Evolutionary conservation across 2,888 invertebrate species (phyloP).

Genomic region (Ornithoptera alexandrae): DNA sequence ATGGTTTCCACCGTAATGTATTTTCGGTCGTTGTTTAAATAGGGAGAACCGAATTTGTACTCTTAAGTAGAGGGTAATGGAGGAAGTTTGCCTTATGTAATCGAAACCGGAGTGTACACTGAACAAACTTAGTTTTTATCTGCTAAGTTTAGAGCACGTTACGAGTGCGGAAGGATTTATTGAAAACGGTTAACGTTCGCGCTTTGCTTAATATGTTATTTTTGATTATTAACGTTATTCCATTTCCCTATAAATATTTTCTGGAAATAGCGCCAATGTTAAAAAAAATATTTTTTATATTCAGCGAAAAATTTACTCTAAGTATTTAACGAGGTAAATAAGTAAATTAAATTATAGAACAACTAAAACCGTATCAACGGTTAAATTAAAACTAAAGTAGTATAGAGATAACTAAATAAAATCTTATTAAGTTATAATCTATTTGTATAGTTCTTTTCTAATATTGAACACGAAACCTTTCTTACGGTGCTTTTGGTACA

Average conservation of each 20-base stretch:
- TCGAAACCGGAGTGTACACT: constrained; percentile 52
- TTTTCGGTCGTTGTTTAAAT: constrained; percentile 57
- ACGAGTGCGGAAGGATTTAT: constrained; percentile 55
- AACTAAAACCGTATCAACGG: no score
- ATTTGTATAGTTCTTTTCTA: no score
- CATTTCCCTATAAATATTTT: background rate
- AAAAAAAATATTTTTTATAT: background rate
- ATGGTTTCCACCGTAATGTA: constrained; percentile 5
- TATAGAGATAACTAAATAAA: no score
- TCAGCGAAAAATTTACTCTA: no score
- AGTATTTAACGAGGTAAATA: no score
- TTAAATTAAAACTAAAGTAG: no score
- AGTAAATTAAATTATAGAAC: no score
- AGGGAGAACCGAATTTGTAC: constrained; percentile 63
- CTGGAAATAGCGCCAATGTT: background rate
- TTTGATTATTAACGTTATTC: constrained; percentile 6
- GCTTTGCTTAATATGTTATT: constrained; percentile 15
- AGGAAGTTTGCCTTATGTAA: constrained; percentile 65
- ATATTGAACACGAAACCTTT: no score
- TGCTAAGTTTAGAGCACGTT: constrained; percentile 58
- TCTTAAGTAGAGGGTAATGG: constrained; percentile 65
- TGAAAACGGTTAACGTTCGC: constrained; percentile 45
- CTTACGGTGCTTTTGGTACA: no score
- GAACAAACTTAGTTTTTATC: constrained; percentile 68
- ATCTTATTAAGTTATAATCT: no score